Percentiles rank a stretch among this genome's conserved stretches.
These are phyloP conservation scores for Rhinophrynus dorsalis DNA, from an alignment of 2,797 vertebrate species.

Conservation along the genomic window DNA sequence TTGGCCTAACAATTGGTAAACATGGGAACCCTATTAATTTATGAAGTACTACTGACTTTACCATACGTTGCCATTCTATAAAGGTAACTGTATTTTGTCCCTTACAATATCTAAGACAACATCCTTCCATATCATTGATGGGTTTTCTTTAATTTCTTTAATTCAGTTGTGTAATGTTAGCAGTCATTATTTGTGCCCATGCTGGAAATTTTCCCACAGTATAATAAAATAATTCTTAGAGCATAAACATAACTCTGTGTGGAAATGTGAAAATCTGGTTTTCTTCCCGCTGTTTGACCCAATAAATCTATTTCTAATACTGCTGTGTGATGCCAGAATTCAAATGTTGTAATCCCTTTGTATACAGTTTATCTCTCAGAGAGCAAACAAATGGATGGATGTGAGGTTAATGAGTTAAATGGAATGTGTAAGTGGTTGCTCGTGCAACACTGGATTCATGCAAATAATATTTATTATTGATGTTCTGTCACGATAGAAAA, in stretches of 20 bases:
- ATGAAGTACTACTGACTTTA: too few relatives aligned
- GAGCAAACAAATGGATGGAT: conserved; percentile 44
- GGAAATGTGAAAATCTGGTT: conserved; percentile 31
- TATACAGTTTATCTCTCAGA: conserved; percentile 48
- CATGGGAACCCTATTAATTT: too few relatives aligned
- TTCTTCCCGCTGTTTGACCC: conserved; percentile 37
- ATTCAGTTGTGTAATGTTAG: not conserved
- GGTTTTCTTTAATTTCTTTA: not conserved
- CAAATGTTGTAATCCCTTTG: conserved; percentile 46
- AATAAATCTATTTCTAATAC: conserved; percentile 45
- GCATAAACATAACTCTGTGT: conserved; percentile 30
- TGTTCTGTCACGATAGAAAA: not conserved
- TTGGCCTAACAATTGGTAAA: too few relatives aligned
- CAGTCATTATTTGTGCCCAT: not conserved
- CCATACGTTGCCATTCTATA: too few relatives aligned
- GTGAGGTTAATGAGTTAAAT: conserved; percentile 48
- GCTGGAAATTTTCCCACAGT: conserved; percentile 18
- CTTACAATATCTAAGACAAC: too few relatives aligned
- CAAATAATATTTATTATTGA: conserved; percentile 21
- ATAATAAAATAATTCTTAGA: conserved; percentile 2
- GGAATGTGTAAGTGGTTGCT: conserved; percentile 31
- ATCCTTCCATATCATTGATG: not conserved
- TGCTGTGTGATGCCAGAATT: conserved; percentile 30
- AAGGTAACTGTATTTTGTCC: too few relatives aligned
- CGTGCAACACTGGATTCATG: conserved; percentile 11